phyloP scores from a whole-genome alignment of 2,797 vertebrate species.

The Momotus momota region DNA sequence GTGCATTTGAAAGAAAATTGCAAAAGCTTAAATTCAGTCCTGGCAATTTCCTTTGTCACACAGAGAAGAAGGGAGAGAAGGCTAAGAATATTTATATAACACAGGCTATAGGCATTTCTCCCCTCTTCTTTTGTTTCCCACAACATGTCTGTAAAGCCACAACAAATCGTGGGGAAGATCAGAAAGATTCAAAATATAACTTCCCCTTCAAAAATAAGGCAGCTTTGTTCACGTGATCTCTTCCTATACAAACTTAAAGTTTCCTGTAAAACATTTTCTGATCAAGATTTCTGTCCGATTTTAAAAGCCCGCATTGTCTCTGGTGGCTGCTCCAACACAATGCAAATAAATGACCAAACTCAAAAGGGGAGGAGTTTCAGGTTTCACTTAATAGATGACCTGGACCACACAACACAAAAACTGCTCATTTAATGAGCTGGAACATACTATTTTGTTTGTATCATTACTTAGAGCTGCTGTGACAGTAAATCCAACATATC shows the following conservation, averaged over 20 bases:
- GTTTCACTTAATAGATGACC: not conserved
- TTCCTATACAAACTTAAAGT: not conserved
- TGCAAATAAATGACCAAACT: not conserved
- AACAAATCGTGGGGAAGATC: fast-evolving
- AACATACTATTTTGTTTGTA: not conserved
- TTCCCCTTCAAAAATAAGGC: not conserved
- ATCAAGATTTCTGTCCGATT: not conserved
- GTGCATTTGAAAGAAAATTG: not conserved
- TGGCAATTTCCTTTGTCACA: not conserved
- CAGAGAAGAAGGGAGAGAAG: not conserved
- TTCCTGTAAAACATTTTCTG: not conserved
- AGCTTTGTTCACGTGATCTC: not conserved
- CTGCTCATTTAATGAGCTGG: not conserved
- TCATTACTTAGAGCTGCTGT: not conserved
- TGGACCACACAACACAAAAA: not conserved
- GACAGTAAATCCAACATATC: not conserved
- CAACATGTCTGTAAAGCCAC: not conserved
- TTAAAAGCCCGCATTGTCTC: fast-evolving
- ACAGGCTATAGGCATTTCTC: no score
- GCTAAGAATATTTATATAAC: not conserved
- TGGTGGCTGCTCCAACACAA: not conserved
- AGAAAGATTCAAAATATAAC: not conserved
- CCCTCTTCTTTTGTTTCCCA: not conserved
- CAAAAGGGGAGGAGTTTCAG: not conserved
- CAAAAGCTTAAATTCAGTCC: not conserved